Conservation (phyloP, 2,797 vertebrate genomes). For the Alcedo quadribrachys region DNA sequence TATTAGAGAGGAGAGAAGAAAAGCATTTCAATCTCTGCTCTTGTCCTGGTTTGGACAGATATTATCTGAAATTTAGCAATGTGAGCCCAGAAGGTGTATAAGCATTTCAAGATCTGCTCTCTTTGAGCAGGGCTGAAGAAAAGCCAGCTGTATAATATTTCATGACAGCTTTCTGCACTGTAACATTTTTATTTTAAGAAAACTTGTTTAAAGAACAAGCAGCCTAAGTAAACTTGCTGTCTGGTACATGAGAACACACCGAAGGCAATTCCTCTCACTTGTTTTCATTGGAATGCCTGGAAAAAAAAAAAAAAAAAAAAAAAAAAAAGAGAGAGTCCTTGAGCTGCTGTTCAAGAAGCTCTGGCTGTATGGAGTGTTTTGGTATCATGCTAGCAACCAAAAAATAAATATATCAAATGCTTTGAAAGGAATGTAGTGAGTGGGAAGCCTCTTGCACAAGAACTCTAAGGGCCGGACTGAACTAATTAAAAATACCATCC, state of each 20-base stretch:
- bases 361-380: constrained; percentile 40
- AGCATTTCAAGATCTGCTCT: not conserved
- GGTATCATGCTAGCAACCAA: constrained; percentile 28
- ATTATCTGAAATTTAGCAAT: too few species aligned
- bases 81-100: not conserved
- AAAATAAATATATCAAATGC: constrained; percentile 54
- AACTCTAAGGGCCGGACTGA: not conserved
- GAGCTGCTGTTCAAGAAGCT: constrained; percentile 29
- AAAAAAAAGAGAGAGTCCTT: not conserved
- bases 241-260: constrained; percentile 34
- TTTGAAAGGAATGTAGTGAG: constrained; percentile 32
- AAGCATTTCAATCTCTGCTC: not conserved
- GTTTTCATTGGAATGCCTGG: constrained; percentile 53
- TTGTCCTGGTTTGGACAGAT: not conserved
- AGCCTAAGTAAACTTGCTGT: constrained; percentile 6
- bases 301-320: not conserved
- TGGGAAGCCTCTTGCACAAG: not conserved
- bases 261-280: constrained; percentile 36
- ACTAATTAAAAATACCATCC: not conserved
- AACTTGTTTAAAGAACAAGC: constrained; percentile 44
- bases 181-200: constrained; percentile 51
- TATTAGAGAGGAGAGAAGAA: not conserved
- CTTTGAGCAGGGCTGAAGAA: not conserved
- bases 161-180: not conserved
- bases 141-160: constrained; percentile 10